phyloP scores from a whole-genome alignment of 2,113 vertebrate species.

The Ciconia boyciana region DNA sequence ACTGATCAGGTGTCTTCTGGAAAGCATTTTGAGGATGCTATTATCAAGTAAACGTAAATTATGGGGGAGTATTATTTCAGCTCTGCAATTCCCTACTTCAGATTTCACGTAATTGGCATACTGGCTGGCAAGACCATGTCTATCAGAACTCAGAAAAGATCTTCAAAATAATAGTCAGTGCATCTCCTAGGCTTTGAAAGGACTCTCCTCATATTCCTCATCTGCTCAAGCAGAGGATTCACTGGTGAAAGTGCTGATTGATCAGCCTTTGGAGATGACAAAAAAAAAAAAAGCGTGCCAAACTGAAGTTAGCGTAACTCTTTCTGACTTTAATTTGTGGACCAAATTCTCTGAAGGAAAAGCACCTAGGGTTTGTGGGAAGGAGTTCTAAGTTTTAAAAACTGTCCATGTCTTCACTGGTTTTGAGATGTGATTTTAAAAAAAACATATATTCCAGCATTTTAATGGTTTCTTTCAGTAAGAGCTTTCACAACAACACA shows the following conservation, averaged over 20 bases:
- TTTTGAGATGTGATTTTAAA: neutral
- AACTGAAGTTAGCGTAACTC: neutral
- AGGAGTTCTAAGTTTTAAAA: neutral
- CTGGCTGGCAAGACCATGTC: neutral
- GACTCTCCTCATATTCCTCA: neutral
- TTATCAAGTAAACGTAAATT: neutral
- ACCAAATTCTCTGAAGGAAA: neutral
- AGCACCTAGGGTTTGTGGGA: neutral
- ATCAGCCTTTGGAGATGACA: neutral
- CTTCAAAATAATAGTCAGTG: neutral
- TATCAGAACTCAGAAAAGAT: neutral
- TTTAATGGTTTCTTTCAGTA: neutral
- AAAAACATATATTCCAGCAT: neutral
- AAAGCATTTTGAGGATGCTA: neutral
- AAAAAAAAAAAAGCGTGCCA: neutral
- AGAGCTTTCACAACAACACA: neutral
- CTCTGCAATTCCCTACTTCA: neutral
- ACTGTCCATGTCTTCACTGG: accelerated
- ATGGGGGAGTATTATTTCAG: neutral
- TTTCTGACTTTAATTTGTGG: neutral
- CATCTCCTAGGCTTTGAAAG: neutral
- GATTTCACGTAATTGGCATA: neutral
- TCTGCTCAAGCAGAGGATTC: neutral
- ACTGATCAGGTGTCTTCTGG: neutral
- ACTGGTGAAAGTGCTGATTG: neutral